phyloP scores from a whole-genome alignment of 2,888 invertebrate genomes.

The Mimumesa dahlbomi region DNA sequence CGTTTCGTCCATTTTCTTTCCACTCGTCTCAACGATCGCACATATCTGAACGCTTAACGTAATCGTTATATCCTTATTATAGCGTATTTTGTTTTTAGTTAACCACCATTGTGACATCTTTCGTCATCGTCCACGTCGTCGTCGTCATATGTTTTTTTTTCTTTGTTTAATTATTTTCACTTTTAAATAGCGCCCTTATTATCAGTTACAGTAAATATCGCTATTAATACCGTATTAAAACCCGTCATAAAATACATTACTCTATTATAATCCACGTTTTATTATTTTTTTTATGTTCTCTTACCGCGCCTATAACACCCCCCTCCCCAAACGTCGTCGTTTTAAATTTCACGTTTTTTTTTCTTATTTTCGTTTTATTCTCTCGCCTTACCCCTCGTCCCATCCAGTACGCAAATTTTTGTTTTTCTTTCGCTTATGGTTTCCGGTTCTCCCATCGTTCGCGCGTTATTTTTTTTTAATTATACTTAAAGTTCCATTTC shows the following conservation, averaged over 20 bases:
- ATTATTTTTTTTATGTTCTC: conserved; percentile 23
- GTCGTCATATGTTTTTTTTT: not conserved
- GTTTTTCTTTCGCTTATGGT: too few species aligned
- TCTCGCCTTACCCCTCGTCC: too few species aligned
- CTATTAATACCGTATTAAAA: conserved; percentile 76
- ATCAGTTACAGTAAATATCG: conserved; percentile 69
- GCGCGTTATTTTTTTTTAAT: too few species aligned
- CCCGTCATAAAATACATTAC: conserved; percentile 79
- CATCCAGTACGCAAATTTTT: too few species aligned
- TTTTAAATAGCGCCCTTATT: conserved; percentile 59
- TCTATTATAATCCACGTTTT: conserved; percentile 70
- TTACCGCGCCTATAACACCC: conserved; percentile 30
- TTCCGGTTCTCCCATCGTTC: too few species aligned
- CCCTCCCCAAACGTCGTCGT: too few species aligned
- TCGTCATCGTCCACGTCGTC: not conserved
- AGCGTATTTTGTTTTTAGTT: conserved; percentile 13
- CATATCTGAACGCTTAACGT: conserved; percentile 42
- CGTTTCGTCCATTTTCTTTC: conserved; percentile 31
- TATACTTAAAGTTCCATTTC: too few species aligned
- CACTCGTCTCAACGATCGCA: conserved; percentile 38
- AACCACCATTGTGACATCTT: conserved; percentile 21
- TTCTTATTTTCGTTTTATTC: conserved; percentile 2
- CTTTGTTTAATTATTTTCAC: conserved; percentile 13
- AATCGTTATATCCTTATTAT: conserved; percentile 50
- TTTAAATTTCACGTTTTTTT: conserved; percentile 19